Evolutionary conservation across 2,113 vertebrate genomes (phyloP).

Genomic region (Mirounga angustirostris): DNA sequence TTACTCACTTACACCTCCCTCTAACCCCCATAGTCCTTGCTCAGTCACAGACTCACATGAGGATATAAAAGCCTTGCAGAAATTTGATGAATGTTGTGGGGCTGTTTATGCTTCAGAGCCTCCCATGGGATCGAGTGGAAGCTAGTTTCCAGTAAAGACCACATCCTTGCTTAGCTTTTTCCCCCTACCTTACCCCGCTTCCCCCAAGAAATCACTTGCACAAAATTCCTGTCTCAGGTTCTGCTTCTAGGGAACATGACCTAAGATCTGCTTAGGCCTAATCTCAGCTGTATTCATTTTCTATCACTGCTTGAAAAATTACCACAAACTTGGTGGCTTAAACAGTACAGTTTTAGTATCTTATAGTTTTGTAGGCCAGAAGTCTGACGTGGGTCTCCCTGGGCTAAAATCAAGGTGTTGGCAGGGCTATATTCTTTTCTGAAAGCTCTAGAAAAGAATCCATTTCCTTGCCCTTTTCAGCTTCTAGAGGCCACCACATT

Average conservation of each 20-base stretch:
- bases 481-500: background rate
- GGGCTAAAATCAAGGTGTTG: background rate
- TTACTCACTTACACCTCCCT: background rate
- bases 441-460: background rate
- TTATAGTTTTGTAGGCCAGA: background rate
- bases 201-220: background rate
- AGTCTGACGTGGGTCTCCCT: background rate
- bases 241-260: background rate
- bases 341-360: background rate
- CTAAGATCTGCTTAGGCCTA: background rate
- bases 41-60: background rate
- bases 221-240: background rate
- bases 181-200: background rate
- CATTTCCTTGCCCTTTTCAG: background rate
- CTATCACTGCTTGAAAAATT: conserved; percentile 1
- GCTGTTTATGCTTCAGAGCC: background rate
- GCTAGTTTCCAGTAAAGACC: background rate
- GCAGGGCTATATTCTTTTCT: background rate
- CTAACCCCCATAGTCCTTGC: background rate
- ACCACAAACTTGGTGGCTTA: background rate
- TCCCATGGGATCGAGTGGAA: background rate
- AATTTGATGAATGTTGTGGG: background rate
- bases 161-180: background rate
- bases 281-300: background rate
- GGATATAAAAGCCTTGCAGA: background rate